Evolutionary conservation across 92 coral and sea anemone genomes (phyloP).

Genomic region (Porites cylindrica): DNA sequence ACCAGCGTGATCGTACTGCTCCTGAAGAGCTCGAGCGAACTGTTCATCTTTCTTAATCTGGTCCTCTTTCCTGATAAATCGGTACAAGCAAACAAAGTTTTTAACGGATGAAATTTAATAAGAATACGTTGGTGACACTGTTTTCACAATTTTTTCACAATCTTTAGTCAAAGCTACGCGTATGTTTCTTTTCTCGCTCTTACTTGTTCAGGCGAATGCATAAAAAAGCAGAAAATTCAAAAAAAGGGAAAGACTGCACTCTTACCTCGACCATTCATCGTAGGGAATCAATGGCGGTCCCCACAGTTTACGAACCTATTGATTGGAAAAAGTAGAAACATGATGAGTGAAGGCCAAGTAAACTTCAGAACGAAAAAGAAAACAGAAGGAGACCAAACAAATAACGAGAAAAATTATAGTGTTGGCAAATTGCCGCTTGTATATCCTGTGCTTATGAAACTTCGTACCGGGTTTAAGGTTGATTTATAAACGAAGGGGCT

Average conservation of each 20-base stretch:
- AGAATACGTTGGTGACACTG: background rate
- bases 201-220: background rate
- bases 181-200: background rate
- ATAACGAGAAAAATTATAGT: too few species aligned
- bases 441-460: too few species aligned
- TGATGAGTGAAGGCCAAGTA: too few species aligned
- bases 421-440: too few species aligned
- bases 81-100: background rate
- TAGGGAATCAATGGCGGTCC: constrained; percentile 37
- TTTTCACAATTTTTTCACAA: too few species aligned
- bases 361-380: too few species aligned
- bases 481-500: too few species aligned
- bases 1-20: constrained; percentile 44
- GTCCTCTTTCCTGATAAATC: constrained; percentile 37
- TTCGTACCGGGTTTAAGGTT: too few species aligned
- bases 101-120: background rate
- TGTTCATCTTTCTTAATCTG: constrained; percentile 84
- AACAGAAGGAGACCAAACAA: too few species aligned
- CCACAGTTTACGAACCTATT: constrained; percentile 65
- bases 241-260: too few species aligned
- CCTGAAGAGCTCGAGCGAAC: constrained; percentile 80
- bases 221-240: too few species aligned
- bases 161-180: background rate
- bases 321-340: too few species aligned
- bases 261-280: constrained; percentile 46